Evolutionary conservation across 2,888 invertebrate genomes (phyloP).

Genomic region (Furcula furcula): DNA sequence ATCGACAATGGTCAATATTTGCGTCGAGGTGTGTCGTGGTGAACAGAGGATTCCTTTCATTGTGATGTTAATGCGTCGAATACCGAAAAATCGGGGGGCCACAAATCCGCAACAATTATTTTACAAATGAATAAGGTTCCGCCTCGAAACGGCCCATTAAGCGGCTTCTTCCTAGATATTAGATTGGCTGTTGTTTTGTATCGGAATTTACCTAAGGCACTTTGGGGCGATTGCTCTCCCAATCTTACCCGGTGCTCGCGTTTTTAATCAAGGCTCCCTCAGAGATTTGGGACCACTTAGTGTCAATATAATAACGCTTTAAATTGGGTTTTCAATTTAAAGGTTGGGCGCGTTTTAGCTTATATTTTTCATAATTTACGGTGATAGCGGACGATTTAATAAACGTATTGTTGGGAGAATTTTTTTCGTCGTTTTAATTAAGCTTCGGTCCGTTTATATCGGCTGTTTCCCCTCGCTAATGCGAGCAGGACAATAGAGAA

Average conservation of each 20-base stretch:
- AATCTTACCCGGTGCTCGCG: slow-evolving; percentile 29
- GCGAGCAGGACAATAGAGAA: slow-evolving; percentile 21
- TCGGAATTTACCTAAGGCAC: slow-evolving; percentile 51
- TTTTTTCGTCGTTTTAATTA: slow-evolving; percentile 24
- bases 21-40: slow-evolving; percentile 27
- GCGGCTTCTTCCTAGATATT: slow-evolving; percentile 50
- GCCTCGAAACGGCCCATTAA: slow-evolving; percentile 55
- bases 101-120: slow-evolving; percentile 14
- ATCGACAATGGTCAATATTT: slow-evolving; percentile 49
- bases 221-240: slow-evolving; percentile 36
- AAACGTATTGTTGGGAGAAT: slow-evolving; percentile 11
- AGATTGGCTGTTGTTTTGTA: slow-evolving; percentile 52
- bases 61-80: slow-evolving; percentile 44
- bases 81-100: slow-evolving; percentile 29
- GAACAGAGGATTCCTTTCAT: slow-evolving; percentile 31
- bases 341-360: slow-evolving; percentile 21
- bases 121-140: slow-evolving; percentile 57
- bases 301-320: slow-evolving; percentile 58
- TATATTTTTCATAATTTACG: slow-evolving; percentile 16
- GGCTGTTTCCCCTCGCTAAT: slow-evolving; percentile 12
- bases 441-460: slow-evolving; percentile 20
- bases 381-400: slow-evolving; percentile 20
- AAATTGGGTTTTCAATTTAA: slow-evolving; percentile 45
- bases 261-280: slow-evolving; percentile 59
- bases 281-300: slow-evolving; percentile 43